A percentile compares a stretch with the other conserved stretches of the same genome.
phyloP scores from a whole-genome alignment of 2,113 vertebrate species.

The Oostethus manadensis region DNA sequence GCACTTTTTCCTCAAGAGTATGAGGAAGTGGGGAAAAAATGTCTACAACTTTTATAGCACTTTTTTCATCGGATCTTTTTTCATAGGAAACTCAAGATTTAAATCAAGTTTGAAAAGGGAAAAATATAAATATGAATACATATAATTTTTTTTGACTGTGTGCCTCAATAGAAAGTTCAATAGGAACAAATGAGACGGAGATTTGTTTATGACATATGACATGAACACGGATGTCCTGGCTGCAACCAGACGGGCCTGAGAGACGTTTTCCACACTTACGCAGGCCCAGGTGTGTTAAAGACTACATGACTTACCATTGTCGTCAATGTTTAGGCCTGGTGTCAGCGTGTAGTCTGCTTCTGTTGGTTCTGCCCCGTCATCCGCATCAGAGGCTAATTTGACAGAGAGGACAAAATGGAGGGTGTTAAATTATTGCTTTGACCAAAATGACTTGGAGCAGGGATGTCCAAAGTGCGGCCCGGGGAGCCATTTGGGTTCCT shows the following conservation, averaged over 20 bases:
- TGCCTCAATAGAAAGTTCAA: too few species aligned
- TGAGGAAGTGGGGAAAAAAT: too few species aligned
- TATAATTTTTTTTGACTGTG: too few species aligned
- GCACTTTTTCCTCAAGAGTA: too few species aligned
- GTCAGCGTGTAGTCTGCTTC: conserved; percentile 90
- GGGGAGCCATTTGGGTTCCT: too few species aligned
- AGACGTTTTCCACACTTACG: conserved; percentile 10
- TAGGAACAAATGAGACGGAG: background rate
- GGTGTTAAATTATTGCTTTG: conserved; percentile 36
- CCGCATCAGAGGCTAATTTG: conserved; percentile 79
- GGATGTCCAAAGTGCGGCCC: too few species aligned
- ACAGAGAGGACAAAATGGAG: conserved; percentile 46
- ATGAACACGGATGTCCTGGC: background rate
- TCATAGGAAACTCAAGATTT: too few species aligned
- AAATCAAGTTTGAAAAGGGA: too few species aligned
- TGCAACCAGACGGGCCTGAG: background rate
- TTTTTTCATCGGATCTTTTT: too few species aligned
- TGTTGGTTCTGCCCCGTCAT: conserved; percentile 83
- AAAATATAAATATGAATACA: too few species aligned
- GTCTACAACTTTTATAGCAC: too few species aligned
- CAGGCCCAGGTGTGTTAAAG: conserved; percentile 1
- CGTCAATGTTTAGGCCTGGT: conserved; percentile 89
- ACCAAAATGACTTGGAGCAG: conserved; percentile 28
- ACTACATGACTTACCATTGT: conserved; percentile 80
- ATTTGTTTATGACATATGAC: background rate